phyloP scores from a whole-genome alignment of 2,797 vertebrate genomes.

The Cynopterus sphinx region DNA sequence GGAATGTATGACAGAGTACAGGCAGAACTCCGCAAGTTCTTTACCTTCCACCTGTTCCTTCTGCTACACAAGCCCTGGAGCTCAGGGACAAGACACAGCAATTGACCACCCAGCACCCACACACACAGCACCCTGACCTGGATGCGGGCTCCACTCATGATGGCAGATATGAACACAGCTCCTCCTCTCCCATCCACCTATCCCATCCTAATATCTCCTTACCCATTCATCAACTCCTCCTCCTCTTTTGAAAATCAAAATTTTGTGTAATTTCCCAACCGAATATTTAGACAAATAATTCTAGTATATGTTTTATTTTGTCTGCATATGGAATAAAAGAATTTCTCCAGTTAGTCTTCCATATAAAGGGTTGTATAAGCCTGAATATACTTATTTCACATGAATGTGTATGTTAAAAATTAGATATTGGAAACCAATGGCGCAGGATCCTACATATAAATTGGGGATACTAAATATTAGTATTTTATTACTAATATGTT shows the following conservation, averaged over 20 bases:
- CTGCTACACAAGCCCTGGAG: background rate
- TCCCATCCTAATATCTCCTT: background rate
- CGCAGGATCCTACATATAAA: conserved; percentile 67
- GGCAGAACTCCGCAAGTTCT: background rate
- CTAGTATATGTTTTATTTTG: conserved; percentile 83
- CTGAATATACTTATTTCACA: conserved; percentile 79
- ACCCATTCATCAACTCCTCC: background rate
- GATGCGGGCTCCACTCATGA: background rate
- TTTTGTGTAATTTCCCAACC: conserved; percentile 85
- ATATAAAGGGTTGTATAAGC: conserved; percentile 89
- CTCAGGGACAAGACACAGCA: background rate
- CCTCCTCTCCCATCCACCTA: background rate
- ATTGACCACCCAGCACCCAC: background rate
- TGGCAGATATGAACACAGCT: too few species aligned
- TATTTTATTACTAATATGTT: background rate
- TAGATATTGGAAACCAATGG: conserved; percentile 76
- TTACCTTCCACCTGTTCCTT: background rate
- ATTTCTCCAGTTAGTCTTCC: conserved; percentile 89
- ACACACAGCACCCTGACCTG: background rate
- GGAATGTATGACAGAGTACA: background rate
- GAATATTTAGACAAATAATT: conserved; percentile 82
- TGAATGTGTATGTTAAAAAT: conserved; percentile 74
- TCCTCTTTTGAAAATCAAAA: conserved; percentile 51
- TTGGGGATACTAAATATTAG: conserved; percentile 64
- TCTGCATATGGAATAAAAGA: conserved; percentile 91